Base-by-base conservation (phyloP, 2,113 vertebrate genomes). In the Muntiacus reevesi region DNA sequence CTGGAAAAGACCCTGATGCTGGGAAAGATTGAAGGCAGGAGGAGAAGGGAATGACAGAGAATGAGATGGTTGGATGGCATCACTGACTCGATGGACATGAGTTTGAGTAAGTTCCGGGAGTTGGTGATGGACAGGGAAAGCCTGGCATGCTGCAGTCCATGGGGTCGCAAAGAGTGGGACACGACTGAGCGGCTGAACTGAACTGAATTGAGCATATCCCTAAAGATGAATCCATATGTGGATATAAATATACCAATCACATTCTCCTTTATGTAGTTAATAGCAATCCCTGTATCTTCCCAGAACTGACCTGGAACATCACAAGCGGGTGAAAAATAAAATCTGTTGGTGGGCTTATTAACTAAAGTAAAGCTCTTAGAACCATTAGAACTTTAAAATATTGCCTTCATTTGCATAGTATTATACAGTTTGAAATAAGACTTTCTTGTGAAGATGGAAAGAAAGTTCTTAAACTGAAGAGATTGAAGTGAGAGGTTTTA, bases 401-500 rank as follows among this genome's bases (percentile, higher is more conserved):
- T 40, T 81, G 21, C 27, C 23, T 91, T 89, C 3, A 19, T 85
- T 94, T 91, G 36, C 60, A 52, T 23, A 28, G 64, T 14, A 79
- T 27, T 17, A 4, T 43, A 33, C 4, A 59, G 17, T 52, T 33
- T 67, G 67, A 95, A 92, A 86, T 8, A 92, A 86, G 19, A 3
- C 5, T 89, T 96, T 85, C 78, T 36, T 89, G 59, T 78, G 23
- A 50, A 92, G 36, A 50, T 76, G 25, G n/a, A 95, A 95, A 57
- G 67, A 25, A 87, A 78, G 19, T 55, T 95, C 54, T 92, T 52
- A 92, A 21, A 92, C 13, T 5, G 5, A 87, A 93, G 36, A 95
- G 30, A 74, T 17, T 71, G 59, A 92, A 93, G 47, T 82, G 47
- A 96, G 28, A 91, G 40, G 15, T 64, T 79, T 97, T 71, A 54